These are phyloP conservation scores for Malaclemys terrapin DNA, from an alignment of 2,113 vertebrate genomes.

Conservation along the genomic window DNA sequence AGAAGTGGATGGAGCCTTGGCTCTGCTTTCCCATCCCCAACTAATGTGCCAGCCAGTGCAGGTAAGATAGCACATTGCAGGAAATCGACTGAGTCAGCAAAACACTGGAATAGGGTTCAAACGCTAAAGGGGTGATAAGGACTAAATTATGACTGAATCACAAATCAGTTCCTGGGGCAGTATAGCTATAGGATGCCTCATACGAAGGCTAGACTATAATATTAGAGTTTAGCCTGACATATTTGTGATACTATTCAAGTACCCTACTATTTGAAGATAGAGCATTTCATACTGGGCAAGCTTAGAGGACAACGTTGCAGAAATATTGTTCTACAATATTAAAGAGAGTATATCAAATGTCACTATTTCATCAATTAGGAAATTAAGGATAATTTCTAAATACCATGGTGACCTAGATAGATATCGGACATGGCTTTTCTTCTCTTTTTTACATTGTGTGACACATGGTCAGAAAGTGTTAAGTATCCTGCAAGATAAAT, in stretches of 20 bases:
- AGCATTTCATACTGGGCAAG: not conserved
- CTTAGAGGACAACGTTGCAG: not conserved
- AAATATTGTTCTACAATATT: not conserved
- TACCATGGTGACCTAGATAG: not conserved
- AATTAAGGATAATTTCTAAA: not conserved
- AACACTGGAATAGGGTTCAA: not conserved
- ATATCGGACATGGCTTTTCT: not conserved
- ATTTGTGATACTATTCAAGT: accelerated
- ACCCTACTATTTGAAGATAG: not conserved
- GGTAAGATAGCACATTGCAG: not conserved
- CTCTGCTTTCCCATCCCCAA: not conserved
- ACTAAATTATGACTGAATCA: not conserved
- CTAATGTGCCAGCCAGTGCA: not conserved
- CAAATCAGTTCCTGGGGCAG: too few species aligned
- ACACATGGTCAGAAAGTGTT: too few species aligned
- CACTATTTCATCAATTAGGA: not conserved
- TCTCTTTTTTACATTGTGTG: not conserved
- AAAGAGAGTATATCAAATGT: not conserved
- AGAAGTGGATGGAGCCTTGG: not conserved
- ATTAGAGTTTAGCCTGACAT: accelerated
- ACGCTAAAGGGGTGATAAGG: not conserved
- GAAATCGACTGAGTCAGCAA: not conserved
- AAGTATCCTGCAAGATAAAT: too few species aligned
- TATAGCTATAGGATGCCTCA: accelerated
- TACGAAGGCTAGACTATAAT: accelerated